Evolutionary conservation across 2,888 invertebrate genomes (phyloP).

Genomic region (Meliscaeva auricollis): DNA sequence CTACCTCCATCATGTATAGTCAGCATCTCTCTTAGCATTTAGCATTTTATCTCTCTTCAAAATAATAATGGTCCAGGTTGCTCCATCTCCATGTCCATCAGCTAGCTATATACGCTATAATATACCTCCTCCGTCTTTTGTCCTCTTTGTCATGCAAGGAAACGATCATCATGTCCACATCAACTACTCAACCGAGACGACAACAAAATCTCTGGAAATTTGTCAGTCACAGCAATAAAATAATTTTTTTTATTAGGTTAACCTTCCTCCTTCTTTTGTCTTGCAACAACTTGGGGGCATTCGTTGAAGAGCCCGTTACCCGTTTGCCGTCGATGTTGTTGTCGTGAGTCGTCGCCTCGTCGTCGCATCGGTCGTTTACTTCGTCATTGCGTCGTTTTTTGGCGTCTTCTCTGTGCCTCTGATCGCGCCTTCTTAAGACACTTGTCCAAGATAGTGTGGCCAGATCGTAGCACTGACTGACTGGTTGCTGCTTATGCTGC

Average conservation of each 20-base stretch:
- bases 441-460: conserved; percentile 61
- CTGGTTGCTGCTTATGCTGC: too few relatives aligned
- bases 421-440: conserved; percentile 66
- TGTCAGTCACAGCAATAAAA: conserved; percentile 73
- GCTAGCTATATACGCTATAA: conserved; percentile 3
- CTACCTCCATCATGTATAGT: conserved; percentile 4
- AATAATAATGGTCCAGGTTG: conserved; percentile 51
- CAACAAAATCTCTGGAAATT: conserved; percentile 71
- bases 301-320: conserved; percentile 24
- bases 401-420: conserved; percentile 27
- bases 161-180: conserved; percentile 67
- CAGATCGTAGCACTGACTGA: conserved; percentile 44
- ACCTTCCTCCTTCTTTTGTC: conserved; percentile 63
- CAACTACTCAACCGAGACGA: conserved; percentile 59
- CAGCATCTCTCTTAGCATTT: neutral
- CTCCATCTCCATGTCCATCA: conserved; percentile 23
- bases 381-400: conserved; percentile 23
- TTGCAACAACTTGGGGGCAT: conserved; percentile 15
- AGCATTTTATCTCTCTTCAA: conserved; percentile 38
- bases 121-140: conserved; percentile 36
- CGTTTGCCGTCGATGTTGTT: conserved; percentile 10
- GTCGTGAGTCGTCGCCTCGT: neutral
- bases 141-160: conserved; percentile 29
- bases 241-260: conserved; percentile 63
- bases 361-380: too few relatives aligned